Evolutionary conservation across 2,797 vertebrate species (phyloP).

Genomic region (Champsocephalus gunnari): DNA sequence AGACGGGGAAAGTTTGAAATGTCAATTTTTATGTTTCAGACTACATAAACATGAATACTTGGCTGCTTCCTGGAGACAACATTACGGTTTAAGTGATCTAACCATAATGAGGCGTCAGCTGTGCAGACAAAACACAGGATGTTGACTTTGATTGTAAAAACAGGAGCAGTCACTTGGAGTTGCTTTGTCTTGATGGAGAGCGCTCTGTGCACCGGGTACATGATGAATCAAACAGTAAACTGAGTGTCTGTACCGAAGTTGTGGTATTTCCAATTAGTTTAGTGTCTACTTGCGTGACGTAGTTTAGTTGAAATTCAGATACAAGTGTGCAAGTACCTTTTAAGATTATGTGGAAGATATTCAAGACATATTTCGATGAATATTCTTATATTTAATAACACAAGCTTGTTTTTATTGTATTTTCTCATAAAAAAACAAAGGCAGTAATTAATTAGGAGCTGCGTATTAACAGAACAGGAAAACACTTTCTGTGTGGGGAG

Average conservation of each 20-base stretch:
- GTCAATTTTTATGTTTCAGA: slow-evolving; percentile 79
- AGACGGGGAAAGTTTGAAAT: slow-evolving; percentile 75
- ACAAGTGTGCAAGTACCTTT: slow-evolving; percentile 16
- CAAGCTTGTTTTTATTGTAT: neutral
- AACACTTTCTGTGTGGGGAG: neutral
- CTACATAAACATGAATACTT: slow-evolving; percentile 71
- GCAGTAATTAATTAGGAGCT: slow-evolving; percentile 1
- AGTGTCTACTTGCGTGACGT: slow-evolving; percentile 16
- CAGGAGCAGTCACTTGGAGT: slow-evolving; percentile 64
- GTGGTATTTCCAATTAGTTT: slow-evolving; percentile 31
- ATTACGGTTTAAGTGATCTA: slow-evolving; percentile 82
- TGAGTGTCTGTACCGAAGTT: slow-evolving; percentile 36
- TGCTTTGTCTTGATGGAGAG: slow-evolving; percentile 67
- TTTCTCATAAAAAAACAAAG: slow-evolving; percentile 15
- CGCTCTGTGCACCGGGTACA: slow-evolving; percentile 48
- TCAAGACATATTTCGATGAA: slow-evolving; percentile 2
- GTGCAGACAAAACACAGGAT: slow-evolving; percentile 78
- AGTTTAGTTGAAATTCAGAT: slow-evolving; percentile 14
- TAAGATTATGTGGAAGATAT: slow-evolving; percentile 13
- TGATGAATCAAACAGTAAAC: slow-evolving; percentile 60
- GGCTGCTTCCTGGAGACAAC: slow-evolving; percentile 74
- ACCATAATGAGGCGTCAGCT: slow-evolving; percentile 80
- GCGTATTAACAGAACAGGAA: slow-evolving; percentile 12
- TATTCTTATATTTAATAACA: slow-evolving; percentile 13
- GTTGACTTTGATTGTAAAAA: slow-evolving; percentile 80